Evolutionary conservation across 2,113 vertebrate genomes (phyloP).

Genomic region (Empidonax traillii): DNA sequence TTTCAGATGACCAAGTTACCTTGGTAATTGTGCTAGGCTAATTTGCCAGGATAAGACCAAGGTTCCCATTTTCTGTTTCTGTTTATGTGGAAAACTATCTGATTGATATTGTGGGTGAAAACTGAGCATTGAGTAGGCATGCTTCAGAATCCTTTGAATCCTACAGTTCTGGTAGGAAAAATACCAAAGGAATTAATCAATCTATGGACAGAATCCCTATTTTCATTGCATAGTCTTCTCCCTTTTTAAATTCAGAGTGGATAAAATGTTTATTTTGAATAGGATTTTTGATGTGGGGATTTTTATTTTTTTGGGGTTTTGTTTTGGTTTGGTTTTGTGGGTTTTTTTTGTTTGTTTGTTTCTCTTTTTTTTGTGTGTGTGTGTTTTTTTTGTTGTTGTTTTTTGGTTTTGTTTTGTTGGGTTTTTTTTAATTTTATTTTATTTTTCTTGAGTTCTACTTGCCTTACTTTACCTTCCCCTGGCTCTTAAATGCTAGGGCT

Average conservation of each 20-base stretch:
- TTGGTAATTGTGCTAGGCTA: neutral
- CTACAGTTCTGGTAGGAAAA: neutral
- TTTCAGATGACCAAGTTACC: neutral
- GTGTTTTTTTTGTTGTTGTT: too few relatives aligned
- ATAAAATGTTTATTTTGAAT: neutral
- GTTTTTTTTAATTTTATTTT: rapidly evolving
- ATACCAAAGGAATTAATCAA: neutral
- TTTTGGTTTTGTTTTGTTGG: too few relatives aligned
- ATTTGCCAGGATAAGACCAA: neutral
- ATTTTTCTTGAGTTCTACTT: neutral
- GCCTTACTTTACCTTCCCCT: neutral
- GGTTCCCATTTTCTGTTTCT: neutral
- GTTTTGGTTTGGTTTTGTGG: too few relatives aligned
- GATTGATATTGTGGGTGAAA: neutral
- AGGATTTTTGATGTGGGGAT: neutral
- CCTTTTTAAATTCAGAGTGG: neutral
- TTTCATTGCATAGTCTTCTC: neutral
- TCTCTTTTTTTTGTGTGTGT: too few relatives aligned
- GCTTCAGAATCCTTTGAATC: neutral
- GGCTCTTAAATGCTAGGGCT: neutral
- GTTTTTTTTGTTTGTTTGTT: too few relatives aligned
- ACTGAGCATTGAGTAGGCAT: neutral
- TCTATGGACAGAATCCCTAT: neutral
- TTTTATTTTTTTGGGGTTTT: neutral
- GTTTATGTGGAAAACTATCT: neutral